Evolutionary conservation across 2,888 invertebrate genomes (phyloP), one percentile per base, ranked within the genome.

Genomic region (Rapana venosa): DNA sequence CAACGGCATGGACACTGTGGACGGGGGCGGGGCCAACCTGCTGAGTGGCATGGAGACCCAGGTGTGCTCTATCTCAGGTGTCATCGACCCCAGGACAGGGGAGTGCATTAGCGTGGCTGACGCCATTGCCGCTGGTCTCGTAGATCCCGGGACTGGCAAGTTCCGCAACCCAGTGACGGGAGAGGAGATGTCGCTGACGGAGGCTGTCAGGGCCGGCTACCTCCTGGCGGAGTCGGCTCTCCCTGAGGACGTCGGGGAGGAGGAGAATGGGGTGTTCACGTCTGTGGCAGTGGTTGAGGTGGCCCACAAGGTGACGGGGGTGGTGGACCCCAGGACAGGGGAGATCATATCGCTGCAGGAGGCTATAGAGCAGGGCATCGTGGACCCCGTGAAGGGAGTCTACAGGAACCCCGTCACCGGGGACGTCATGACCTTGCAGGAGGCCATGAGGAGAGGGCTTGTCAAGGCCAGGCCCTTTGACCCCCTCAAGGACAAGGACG

Each of bases 71-170:
- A 93, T 95, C 20, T 92, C 93, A 56, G 95, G 95, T 0, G 95
- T 95, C 15, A 92, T 94, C 15, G 95, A 95, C 87, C 95, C 95
- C 11, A 91, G 93, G 30, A 95, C 95, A 11, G 95, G 95, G n/a
- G 93, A 94, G 90, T 93, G 93, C 91, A 97, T 98, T 90, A 96
- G 97, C 0, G 97, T 98, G 36, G 97, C 97, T 58, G 97, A 98
- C 95, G 98, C 98, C 5, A 97, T 97, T 91, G 96, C 97, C 88
- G 96, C 97, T 93, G 98, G 98, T 6, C 98, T 98, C 90, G 97
- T 98, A 94, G 97, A 98, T 94, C 97, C 98, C 0, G 97, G 17
- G 32, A 58, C 97, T 66, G 97, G 97, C 22, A 97, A 97, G 95
- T 97, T 98, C 88, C 93, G 90, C 26, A 95, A 95, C 88, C 94